Evolutionary conservation across 2,113 vertebrate species (phyloP).

Genomic region (Rhagologus leucostigma): DNA sequence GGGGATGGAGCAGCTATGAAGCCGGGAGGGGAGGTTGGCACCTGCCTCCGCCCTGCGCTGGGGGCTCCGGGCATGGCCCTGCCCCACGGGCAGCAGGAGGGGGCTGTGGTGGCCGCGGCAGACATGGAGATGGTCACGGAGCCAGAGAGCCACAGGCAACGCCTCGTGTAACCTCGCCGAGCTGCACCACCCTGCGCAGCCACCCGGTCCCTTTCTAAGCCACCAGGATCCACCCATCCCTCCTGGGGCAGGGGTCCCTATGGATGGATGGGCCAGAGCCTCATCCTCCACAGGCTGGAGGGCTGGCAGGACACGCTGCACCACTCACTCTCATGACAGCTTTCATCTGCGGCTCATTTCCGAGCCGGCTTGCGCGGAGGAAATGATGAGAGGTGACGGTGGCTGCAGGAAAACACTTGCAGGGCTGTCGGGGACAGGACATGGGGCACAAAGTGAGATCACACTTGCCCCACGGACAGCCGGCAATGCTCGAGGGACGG

Average conservation of each 20-base stretch:
- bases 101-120: background rate
- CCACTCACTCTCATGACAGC: background rate
- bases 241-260: background rate
- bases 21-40: accelerated
- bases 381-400: background rate
- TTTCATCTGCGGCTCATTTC: background rate
- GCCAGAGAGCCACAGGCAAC: background rate
- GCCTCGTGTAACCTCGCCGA: accelerated
- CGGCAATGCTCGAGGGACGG: background rate
- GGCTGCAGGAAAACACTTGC: background rate
- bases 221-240: background rate
- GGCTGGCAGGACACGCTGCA: background rate
- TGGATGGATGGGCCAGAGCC: background rate
- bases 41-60: accelerated
- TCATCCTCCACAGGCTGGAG: accelerated
- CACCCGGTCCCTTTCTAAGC: accelerated
- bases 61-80: background rate
- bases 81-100: background rate
- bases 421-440: background rate
- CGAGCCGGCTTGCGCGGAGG: background rate
- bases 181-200: accelerated
- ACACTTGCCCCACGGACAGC: background rate
- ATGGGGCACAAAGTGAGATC: background rate
- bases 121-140: accelerated
- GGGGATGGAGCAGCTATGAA: accelerated